Evolutionary conservation across 53 echinoderm and acorn worm genomes (phyloP), one percentile per base, ranked within the genome.

Genomic region (Patiria pectinifera): DNA sequence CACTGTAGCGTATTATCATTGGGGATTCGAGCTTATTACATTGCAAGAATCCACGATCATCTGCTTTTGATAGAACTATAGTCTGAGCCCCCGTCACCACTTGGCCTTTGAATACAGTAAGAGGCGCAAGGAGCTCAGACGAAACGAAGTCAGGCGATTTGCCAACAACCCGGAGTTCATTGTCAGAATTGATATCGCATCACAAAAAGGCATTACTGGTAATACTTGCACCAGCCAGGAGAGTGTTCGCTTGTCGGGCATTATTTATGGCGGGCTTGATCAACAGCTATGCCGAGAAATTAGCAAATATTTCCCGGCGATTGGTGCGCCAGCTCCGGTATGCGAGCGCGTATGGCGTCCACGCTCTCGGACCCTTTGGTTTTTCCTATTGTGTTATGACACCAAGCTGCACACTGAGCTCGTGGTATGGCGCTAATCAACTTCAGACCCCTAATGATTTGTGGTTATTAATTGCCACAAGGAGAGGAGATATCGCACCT

Each of bases 241-340:
- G 84, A 59, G 59, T n/a, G 61, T 45, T 22, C 59, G 22, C 53
- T 7, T 49, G 72, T 44, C 61, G 77, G 61, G 62, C 43, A 48
- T 80, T 90, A 90, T 90, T 90, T 90, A 90, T 81, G 81, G 81
- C 69, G 26, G 80, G 69, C 90, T 81, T 90, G 80, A 90, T 90
- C 90, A 80, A 80, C 90, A 81, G 81, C 90, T 90, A 90, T 81
- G 90, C 90, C 90, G 90, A 80, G 90, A 90, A 90, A 90, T 90
- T 90, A 90, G 82, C 81, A 90, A 90, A 90, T 90, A 80, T 80
- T 90, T 90, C 80, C 81, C 81, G 81, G 63, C 60, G 90, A 90
- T 90, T 90, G 90, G 80, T 13, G 90, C 23, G 81, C 90, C 90
- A 47, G 90, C 63, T 90, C 48, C 69, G 80, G 89, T 89, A 89